Conservation (phyloP, 2,888 invertebrate species). For the Anoncus sp. region DNA sequence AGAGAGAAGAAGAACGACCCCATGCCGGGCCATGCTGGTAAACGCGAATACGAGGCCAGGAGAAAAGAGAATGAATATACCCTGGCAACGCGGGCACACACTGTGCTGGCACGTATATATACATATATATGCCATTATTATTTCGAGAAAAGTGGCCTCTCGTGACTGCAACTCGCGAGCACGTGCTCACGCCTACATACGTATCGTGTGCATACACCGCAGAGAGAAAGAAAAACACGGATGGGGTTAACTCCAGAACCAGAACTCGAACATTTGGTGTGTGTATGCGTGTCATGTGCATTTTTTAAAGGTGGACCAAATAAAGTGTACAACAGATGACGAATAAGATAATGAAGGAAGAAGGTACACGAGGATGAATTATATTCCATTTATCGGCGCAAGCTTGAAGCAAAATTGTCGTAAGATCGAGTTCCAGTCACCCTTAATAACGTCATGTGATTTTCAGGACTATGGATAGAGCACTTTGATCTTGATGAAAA, state of each 20-base stretch:
- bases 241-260: not conserved
- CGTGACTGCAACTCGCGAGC: constrained; percentile 60
- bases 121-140: constrained; percentile 60
- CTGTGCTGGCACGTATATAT: constrained; percentile 46
- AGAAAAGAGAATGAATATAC: constrained; percentile 51
- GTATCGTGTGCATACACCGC: constrained; percentile 27
- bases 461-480: too few species aligned
- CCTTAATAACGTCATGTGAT: too few species aligned
- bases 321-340: constrained; percentile 44
- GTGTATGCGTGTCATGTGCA: constrained; percentile 17
- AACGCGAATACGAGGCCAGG: constrained; percentile 30
- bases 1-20: constrained; percentile 23
- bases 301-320: constrained; percentile 47
- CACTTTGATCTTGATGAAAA: too few species aligned
- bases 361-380: constrained; percentile 14
- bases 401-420: not conserved
- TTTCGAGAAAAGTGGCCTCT: constrained; percentile 64
- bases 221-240: constrained; percentile 10
- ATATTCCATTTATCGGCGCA: constrained; percentile 23
- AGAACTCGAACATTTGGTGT: constrained; percentile 33
- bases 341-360: constrained; percentile 38
- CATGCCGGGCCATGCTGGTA: constrained; percentile 54
- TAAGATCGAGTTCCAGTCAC: not conserved
- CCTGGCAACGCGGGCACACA: constrained; percentile 24
- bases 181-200: constrained; percentile 57